These are phyloP conservation scores for Apodemus speciosus DNA, from an alignment of 2,113 vertebrate genomes.

Conservation along the genomic window DNA sequence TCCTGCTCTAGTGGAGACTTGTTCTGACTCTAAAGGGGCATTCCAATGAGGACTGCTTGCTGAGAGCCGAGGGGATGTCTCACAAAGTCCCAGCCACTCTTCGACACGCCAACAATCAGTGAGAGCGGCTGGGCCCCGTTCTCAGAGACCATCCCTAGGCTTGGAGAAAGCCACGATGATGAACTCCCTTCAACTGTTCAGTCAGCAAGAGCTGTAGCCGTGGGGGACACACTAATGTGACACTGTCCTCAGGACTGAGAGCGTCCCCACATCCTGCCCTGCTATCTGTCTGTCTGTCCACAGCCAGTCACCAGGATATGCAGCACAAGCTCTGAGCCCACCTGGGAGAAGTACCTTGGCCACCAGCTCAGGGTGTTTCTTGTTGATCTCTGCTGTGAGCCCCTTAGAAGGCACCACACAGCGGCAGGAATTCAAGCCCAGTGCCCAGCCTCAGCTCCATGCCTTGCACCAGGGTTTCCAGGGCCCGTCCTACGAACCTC, in stretches of 20 bases:
- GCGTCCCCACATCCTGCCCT: not conserved
- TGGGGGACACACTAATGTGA: no score
- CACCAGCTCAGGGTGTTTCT: not conserved
- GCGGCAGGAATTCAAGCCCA: no score
- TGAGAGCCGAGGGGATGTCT: not conserved
- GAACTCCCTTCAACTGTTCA: not conserved
- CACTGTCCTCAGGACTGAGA: not conserved
- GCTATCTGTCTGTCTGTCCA: not conserved
- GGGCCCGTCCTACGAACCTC: no score
- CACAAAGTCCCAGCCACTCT: not conserved
- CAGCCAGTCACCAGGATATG: not conserved
- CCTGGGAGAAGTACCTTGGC: not conserved
- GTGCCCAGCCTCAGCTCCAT: no score
- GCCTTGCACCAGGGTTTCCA: no score
- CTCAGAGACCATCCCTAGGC: not conserved
- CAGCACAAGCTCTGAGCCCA: not conserved
- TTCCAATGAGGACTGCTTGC: not conserved
- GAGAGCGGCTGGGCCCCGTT: not conserved
- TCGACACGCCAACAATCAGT: not conserved
- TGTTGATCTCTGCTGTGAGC: fast-evolving
- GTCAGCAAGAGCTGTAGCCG: not conserved
- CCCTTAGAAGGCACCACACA: not conserved
- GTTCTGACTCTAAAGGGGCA: not conserved
- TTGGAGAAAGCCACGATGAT: not conserved
- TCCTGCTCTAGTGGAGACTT: not conserved